Evolutionary conservation across 2,113 vertebrate genomes (phyloP), one percentile per base, ranked within the genome.

Genomic region (Gymnorhina tibicen): DNA sequence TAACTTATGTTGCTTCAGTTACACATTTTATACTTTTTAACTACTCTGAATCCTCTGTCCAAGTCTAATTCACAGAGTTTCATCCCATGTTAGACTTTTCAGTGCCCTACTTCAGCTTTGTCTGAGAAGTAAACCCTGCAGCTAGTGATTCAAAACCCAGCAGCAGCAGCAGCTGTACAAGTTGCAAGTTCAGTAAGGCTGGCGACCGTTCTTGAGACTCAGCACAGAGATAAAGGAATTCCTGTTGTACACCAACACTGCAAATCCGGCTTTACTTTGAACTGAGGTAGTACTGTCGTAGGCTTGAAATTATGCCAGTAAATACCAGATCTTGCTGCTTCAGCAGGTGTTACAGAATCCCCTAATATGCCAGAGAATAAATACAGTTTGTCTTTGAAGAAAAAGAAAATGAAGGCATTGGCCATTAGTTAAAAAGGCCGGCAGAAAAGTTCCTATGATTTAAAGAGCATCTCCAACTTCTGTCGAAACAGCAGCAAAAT

Each of bases 281-380:
- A 98, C 98, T 99, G 99, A 99, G 99, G 99, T 99, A 99, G 99
- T 98, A 97, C 98, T 98, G 97, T 97, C 98, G 98, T 94, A 96
- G 92, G 96, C 93, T 97, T 95, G 97, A 97, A 97, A 84, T 90
- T 91, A 95, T 84, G 95, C 97, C 97, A 97, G 95, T 94, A 95
- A 97, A 97, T 89, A 97, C 97, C 97, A 97, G 97, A 97, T 97
- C 87, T 94, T 55, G 92, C 97, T 97, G 96, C 95, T 96, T 94
- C 66, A 93, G 75, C 81, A 90, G 82, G 94, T 93, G 47, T 89
- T 94, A 89, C 69, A 89, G 96, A 91, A 96, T 94, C 91, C 97
- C 96, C 94, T 75, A 97, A 90, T 91, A 95, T 93, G 95, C 97
- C 41, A 59, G 92, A 95, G 94, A 97, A 95, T 87, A 97, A 90